phyloP scores from a whole-genome alignment of 2,797 vertebrate species.

The Poecilia picta region DNA sequence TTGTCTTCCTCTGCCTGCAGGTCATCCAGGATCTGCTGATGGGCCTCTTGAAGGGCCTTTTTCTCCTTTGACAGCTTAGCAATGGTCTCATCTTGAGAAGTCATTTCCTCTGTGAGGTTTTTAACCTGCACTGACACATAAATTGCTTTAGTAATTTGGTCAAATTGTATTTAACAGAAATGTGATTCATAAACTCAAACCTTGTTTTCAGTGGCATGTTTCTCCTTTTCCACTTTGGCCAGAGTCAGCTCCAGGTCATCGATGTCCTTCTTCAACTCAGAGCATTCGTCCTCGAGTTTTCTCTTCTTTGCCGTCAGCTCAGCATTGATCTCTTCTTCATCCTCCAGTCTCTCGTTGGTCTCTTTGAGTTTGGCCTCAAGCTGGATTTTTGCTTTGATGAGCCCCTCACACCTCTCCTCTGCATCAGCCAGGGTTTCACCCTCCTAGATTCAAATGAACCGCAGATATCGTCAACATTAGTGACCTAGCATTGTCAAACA shows the following conservation, averaged over 20 bases:
- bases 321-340: constrained; percentile 75
- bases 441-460: constrained; percentile 44
- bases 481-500: not conserved
- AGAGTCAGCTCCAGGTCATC: constrained; percentile 79
- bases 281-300: constrained; percentile 79
- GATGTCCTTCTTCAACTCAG: constrained; percentile 79
- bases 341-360: constrained; percentile 14
- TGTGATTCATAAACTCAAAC: constrained; percentile 23
- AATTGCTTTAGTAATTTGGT: constrained; percentile 44
- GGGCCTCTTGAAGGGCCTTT: constrained; percentile 85
- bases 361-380: constrained; percentile 82
- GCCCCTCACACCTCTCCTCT: constrained; percentile 88
- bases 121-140: constrained; percentile 77
- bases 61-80: constrained; percentile 84
- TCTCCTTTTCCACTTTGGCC: constrained; percentile 77
- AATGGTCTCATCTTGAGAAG: constrained; percentile 84
- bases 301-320: constrained; percentile 85
- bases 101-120: constrained; percentile 87
- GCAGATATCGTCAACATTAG: not conserved
- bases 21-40: constrained; percentile 87
- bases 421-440: constrained; percentile 80
- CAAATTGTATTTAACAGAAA: not conserved
- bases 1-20: constrained; percentile 91
- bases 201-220: constrained; percentile 78
- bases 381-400: constrained; percentile 88